Conservation (phyloP, 2,888 invertebrate species). For the Meteorus colon region DNA sequence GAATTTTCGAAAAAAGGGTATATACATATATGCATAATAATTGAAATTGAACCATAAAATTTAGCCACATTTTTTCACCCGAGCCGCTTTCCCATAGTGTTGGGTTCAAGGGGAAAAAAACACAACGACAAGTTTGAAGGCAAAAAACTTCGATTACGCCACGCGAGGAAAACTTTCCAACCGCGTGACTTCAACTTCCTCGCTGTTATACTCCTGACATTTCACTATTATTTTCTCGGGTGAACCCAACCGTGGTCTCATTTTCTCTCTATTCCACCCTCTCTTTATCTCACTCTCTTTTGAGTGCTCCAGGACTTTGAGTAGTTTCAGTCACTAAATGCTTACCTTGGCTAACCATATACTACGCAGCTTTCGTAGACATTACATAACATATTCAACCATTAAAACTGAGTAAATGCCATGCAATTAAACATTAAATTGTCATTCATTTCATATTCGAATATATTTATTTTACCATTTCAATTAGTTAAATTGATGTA, state of each 20-base stretch:
- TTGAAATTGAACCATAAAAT: too few relatives aligned
- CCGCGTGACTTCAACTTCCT: background rate
- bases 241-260: background rate
- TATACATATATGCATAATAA: too few relatives aligned
- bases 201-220: constrained; percentile 7
- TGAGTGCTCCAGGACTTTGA: background rate
- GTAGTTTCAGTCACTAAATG: background rate
- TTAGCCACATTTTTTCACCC: background rate
- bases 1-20: too few relatives aligned
- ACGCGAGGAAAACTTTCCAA: background rate
- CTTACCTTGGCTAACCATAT: background rate
- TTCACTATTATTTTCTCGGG: constrained; percentile 9
- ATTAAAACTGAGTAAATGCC: background rate
- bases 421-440: background rate
- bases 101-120: background rate
- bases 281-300: background rate
- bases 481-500: background rate
- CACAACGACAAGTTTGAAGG: background rate
- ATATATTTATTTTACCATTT: background rate
- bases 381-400: background rate
- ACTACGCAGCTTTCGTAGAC: background rate
- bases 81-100: background rate
- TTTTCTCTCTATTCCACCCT: background rate
- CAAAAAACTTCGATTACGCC: background rate
- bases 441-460: background rate